Evolutionary conservation across 2,888 invertebrate species (phyloP), one percentile per base, ranked within the genome.

Genomic region (Prenolepis imparis): DNA sequence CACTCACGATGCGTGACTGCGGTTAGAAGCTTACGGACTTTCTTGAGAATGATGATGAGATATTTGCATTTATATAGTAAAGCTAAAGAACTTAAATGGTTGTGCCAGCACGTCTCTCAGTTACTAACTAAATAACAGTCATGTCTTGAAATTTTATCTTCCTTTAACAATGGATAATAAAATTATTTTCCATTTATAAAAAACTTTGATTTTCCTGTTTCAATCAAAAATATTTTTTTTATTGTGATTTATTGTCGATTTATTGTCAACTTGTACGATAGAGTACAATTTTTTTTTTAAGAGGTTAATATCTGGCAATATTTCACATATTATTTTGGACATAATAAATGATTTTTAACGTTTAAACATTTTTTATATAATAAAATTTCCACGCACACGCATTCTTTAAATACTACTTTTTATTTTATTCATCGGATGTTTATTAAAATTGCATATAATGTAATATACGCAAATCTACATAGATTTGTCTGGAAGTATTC

Each of bases 31-130:
- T 74, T 24, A 74, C 12, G 21, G 32, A 74, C 44, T 83, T 84
- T 59, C 28, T 3, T 64, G 39, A 18, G 74, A 52, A n/a, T 52
- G 52, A 68, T 44, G 63, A 74, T 28, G 57, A 70, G 83, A 83
- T 52, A 84, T 68, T 59, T 83, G 48, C 48, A 84, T 83, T 67
- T 68, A 44, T 57, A 64, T 75, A 57, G 68, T 82, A 75, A 84
- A 64, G 63, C 55, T 68, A 28, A 82, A 75, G 74, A 83, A 83
- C 63, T 84, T 83, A 48, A 67, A 21, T 61, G 61, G 41, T 63
- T 83, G 67, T 41, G 67, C 52, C n/a, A 44, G 61, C 83, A 74
- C 73, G 68, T 74, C 44, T 48, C 15, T 0, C 24, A 5, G 39
- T 57, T 41, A 55, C 64, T 57, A 24, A 28, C 28, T 84, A 44